Evolutionary conservation across 2,888 invertebrate genomes (phyloP), one percentile per base, ranked within the genome.

Genomic region (Druceiella hillmani): DNA sequence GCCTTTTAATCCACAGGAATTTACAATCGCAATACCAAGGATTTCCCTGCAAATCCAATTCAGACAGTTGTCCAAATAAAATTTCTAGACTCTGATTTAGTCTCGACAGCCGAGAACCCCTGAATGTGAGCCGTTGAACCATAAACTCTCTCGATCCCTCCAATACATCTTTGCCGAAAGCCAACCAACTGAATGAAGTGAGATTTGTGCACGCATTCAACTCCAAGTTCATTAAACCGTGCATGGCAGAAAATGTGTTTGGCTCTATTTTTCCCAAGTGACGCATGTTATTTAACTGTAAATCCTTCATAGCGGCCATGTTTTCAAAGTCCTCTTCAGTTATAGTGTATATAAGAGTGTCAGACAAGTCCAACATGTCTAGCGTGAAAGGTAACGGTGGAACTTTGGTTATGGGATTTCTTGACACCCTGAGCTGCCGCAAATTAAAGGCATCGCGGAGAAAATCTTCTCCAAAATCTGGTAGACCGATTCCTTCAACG

Each of bases 11-110:
- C 78, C 78, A 78, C 13, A 57, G 52, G 29, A 81, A 59, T 11
- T 67, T 61, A 52, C 82, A 82, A 50, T 82, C 78, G 48, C 82
- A 82, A 6, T 58, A 57, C 81, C 81, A 81, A 0, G 75, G 74
- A 54, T 81, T 81, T 2, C 74, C 71, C 47, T 78, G 75, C 6
- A 81, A 48, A 47, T 77, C 76, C 29, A 81, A 44, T 25, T 59
- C 51, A 1, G 58, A 42, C 2, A 70, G 53, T 28, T 62, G 65
- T 9, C 74, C 68, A 39, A 77, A 61, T n/a, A 75, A 66, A 27
- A 58, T 55, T 24, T 53, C 46, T 32, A 77, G 51, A 13, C 59
- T 61, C 14, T 55, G 48, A 13, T 64, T 62, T 13, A 78, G 49
- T 0, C 55, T 58, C 3, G 57, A 55, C 11, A 78, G 38, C 17